Percentiles rank a stretch among this genome's conserved stretches.
phyloP scores from a whole-genome alignment of 1,140 invertebrate species.

The Sogatella furcifera region DNA sequence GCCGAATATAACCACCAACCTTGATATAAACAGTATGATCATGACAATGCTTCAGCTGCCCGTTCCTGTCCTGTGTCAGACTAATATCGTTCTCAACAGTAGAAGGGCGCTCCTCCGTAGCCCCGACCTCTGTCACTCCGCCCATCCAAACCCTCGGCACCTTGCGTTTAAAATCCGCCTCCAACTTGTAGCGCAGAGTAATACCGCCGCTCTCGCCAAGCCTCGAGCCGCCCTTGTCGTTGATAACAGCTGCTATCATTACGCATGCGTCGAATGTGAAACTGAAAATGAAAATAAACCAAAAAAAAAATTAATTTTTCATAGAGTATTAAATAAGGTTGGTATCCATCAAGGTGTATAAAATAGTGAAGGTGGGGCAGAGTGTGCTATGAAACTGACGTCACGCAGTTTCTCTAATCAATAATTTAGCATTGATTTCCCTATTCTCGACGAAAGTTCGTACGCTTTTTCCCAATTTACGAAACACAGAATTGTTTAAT shows the following conservation, averaged over 20 bases:
- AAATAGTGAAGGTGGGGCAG: too few species aligned
- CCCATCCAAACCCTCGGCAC: slow-evolving; percentile 73
- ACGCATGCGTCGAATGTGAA: slow-evolving; percentile 85
- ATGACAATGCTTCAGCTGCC: slow-evolving; percentile 44
- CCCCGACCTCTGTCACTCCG: slow-evolving; percentile 8
- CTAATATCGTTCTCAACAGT: slow-evolving; percentile 31
- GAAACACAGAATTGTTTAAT: too few species aligned
- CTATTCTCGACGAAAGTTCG: too few species aligned
- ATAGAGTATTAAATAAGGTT: too few species aligned
- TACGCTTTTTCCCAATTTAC: too few species aligned
- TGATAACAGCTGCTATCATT: slow-evolving; percentile 53
- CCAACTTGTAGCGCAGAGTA: slow-evolving; percentile 60
- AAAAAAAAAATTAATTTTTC: too few species aligned
- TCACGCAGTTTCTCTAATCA: too few species aligned
- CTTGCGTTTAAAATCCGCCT: slow-evolving; percentile 74
- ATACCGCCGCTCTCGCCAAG: slow-evolving; percentile 27
- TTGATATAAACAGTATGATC: slow-evolving; percentile 69
- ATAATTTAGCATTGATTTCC: too few species aligned
- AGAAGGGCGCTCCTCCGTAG: slow-evolving; percentile 30
- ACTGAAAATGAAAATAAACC: slow-evolving; percentile 35
- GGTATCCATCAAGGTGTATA: too few species aligned
- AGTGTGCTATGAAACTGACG: too few species aligned
- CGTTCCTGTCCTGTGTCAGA: slow-evolving; percentile 19
- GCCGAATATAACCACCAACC: slow-evolving; percentile 31
- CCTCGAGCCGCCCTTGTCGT: slow-evolving; percentile 20